A percentile compares a stretch with the other conserved stretches of the same genome.
phyloP scores from a whole-genome alignment of 2,113 vertebrate genomes.

The Ailuropoda melanoleuca region DNA sequence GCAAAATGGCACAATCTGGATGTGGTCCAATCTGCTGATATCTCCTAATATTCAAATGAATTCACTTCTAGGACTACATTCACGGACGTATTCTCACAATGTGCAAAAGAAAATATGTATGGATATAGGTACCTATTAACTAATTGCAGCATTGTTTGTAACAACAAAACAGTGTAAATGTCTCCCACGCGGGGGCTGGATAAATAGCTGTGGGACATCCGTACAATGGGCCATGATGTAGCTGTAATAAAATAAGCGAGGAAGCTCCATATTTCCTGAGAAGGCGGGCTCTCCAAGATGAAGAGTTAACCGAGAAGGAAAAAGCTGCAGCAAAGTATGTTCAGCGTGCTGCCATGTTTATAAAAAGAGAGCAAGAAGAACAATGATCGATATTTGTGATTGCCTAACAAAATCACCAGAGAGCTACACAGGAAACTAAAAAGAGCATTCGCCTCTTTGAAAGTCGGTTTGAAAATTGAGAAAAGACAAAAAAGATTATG shows the following conservation, averaged over 20 bases:
- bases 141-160: neutral
- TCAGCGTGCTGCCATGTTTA: neutral
- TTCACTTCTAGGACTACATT: neutral
- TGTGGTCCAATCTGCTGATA: neutral
- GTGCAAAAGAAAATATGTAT: neutral
- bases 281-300: neutral
- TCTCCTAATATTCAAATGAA: neutral
- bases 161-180: neutral
- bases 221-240: neutral
- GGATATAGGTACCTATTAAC: neutral
- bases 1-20: neutral
- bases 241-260: neutral
- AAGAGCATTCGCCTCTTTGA: neutral
- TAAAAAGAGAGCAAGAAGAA: neutral
- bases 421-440: neutral
- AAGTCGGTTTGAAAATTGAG: neutral
- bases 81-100: neutral
- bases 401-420: neutral
- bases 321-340: neutral
- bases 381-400: neutral
- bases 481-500: neutral
- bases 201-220: neutral
- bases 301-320: neutral
- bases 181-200: neutral
- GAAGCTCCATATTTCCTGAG: neutral